A percentile compares a stretch with the other conserved stretches of the same genome.
Evolutionary conservation across 2,888 invertebrate species (phyloP).

Genomic region (Amorpha juglandis): DNA sequence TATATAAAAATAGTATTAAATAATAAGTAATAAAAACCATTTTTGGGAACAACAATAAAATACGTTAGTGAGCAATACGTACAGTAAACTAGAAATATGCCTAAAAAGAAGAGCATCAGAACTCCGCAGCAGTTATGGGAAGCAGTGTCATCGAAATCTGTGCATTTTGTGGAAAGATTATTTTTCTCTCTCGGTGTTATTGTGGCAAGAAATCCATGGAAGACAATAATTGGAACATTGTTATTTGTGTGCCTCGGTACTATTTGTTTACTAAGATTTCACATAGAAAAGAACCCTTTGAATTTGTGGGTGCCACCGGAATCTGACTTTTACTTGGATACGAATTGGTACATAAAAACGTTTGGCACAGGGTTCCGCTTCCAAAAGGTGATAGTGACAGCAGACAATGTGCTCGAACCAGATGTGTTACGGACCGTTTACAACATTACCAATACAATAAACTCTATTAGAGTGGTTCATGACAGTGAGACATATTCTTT

Average conservation of each 20-base stretch:
- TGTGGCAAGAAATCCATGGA: constrained; percentile 85
- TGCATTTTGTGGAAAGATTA: constrained; percentile 70
- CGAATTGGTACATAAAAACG: constrained; percentile 88
- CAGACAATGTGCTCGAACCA: constrained; percentile 87
- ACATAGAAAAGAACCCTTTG: constrained; percentile 89
- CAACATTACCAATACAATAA: constrained; percentile 80
- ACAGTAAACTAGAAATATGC: constrained; percentile 48
- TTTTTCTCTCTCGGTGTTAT: constrained; percentile 85
- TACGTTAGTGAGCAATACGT: neutral
- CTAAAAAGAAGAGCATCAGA: constrained; percentile 59
- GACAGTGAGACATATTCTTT: constrained; percentile 54
- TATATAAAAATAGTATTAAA: neutral
- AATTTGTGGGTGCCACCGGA: constrained; percentile 90
- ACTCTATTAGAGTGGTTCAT: constrained; percentile 61
- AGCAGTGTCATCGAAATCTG: constrained; percentile 67
- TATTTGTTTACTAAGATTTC: constrained; percentile 86
- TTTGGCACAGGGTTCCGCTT: constrained; percentile 86
- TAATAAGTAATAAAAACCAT: neutral
- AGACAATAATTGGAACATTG: constrained; percentile 84
- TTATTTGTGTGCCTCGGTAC: constrained; percentile 83
- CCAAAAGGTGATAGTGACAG: constrained; percentile 86
- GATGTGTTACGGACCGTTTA: constrained; percentile 80
- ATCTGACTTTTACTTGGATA: constrained; percentile 87
- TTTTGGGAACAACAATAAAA: neutral
- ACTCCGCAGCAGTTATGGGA: constrained; percentile 76